Base-by-base conservation (phyloP, 2,113 vertebrate genomes). In the Calcarius ornatus region DNA sequence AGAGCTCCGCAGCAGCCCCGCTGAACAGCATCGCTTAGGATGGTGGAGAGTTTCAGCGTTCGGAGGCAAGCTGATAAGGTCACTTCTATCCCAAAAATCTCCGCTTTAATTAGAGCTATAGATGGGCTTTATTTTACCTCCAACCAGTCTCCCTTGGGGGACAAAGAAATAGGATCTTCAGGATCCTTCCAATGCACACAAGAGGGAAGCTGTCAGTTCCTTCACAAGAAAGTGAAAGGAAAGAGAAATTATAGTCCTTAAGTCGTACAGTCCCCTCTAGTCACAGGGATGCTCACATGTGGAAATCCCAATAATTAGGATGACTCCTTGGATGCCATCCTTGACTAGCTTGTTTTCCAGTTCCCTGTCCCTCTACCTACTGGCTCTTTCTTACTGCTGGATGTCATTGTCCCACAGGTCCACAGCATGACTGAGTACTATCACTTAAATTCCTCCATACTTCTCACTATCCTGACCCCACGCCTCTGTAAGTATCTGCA, bases 201-300 rank as follows among this genome's bases (percentile, higher is more conserved):
- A 3, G 25, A n/a, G 33, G 7, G 33, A 56, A 79, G 35, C 7
- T 31, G 64, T 38, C 0, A 0, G 7, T 25, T 83, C 35, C 25
- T 22, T 48, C 63, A 18, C 17, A 56, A 54, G 51, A 56, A 43
- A 11, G 22, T 47, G 42, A 61, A 81, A 83, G 12, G 45, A 69
- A 71, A n/a, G 25, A 38, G 17, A 37, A 83, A 15, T 24, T 23
- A 21, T 14, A 9, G 8, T 48, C 47, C 28, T 28, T 37, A 57
- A 10, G 21, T 33, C 0, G 0, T 24, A 7, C 5, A 45, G 25
- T 35, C 15, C 6, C 3, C 11, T 65, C 10, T 69, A 3, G 22
- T 25, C 40, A 45, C 56, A 48, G 53, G 45, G 61, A 5, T 43
- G 51, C 35, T 31, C 27, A 24, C 28, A 11, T 0, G 4, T 10